Base-by-base conservation (phyloP, 2,797 vertebrate species). In the Myotis vivesi region DNA sequence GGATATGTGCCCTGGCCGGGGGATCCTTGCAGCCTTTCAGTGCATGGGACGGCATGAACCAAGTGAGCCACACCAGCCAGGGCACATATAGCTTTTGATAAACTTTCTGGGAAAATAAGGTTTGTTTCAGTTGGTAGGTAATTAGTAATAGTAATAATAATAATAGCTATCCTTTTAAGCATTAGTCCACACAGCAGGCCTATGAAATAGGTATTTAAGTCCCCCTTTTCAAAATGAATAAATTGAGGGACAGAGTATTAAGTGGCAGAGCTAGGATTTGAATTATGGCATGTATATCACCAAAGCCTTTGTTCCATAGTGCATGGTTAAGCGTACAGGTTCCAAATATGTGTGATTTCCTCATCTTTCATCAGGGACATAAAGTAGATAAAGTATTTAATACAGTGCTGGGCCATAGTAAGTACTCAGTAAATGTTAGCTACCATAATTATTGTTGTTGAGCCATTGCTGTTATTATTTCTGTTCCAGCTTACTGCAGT, bases 161-260 rank as follows among this genome's bases (percentile, higher is more conserved):
- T 53, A 30, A 77, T 20, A 76, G 38, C 2, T 33, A 12, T 49
- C 59, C 20, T 36, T 75, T 33, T 53, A 92, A 33, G 28, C 16
- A 71, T 72, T 89, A 71, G 9, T 73, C 11, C 33, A 66, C 6
- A 49, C 10, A 87, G 23, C 12, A 81, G 49, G 38, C 5, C 23
- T 19, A 33, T 81, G 38, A 91, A 57, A 25, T 79, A 83, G 36
- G 17, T 91, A 71, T 66, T 93, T 87, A 84, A 59, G 30, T 80
- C 44, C 41, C 15, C 30, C n/a, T 73, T 76, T 53, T 59, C 87
- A 68, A 79, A 82, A 33, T 69, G 8, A 95, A 73, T 25, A 62
- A 73, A 87, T 49, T 84, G 72, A 96, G 44, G 64, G 11, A 81
- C 71, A 53, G 33, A 87, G 44, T 92, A 30, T 57, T 73, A 59